Percentiles rank a stretch among this genome's conserved stretches.
Conservation (phyloP, 2,888 invertebrate species). For the Ceriagrion tenellum region DNA sequence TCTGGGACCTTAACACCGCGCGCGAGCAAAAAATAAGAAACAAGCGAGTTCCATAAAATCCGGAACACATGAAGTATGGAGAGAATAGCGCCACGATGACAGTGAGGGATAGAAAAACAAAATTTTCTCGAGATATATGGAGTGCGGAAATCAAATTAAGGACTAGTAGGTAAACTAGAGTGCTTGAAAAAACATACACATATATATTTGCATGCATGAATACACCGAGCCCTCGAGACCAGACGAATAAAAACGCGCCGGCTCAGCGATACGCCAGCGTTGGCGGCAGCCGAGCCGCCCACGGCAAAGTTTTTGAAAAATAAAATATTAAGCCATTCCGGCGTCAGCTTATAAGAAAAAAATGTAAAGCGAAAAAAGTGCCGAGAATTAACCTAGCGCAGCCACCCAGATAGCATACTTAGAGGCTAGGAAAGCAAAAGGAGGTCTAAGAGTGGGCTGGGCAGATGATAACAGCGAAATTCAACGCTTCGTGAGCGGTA, state of each 20-base stretch:
- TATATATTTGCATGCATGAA: neutral
- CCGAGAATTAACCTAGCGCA: neutral
- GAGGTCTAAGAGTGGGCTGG: neutral
- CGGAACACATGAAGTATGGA: neutral
- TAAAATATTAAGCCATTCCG: neutral
- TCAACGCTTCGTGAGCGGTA: neutral
- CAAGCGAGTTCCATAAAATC: neutral
- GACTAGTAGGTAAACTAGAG: neutral
- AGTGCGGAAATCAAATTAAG: neutral
- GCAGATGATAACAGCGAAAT: neutral
- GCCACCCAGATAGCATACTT: neutral
- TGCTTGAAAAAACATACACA: neutral
- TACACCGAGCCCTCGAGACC: neutral
- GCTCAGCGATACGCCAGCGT: neutral
- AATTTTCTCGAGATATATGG: neutral
- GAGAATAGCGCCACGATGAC: neutral
- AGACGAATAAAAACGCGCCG: neutral
- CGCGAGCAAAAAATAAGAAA: neutral
- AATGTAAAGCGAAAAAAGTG: neutral
- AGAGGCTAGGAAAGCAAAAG: neutral
- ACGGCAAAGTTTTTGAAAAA: neutral
- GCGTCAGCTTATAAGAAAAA: neutral
- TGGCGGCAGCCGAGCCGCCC: neutral
- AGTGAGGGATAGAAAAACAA: neutral
- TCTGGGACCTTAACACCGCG: neutral